Percentiles rank a stretch among this genome's conserved stretches.
Conservation (phyloP, 2,888 invertebrate genomes). For the Stramonita haemastoma region DNA sequence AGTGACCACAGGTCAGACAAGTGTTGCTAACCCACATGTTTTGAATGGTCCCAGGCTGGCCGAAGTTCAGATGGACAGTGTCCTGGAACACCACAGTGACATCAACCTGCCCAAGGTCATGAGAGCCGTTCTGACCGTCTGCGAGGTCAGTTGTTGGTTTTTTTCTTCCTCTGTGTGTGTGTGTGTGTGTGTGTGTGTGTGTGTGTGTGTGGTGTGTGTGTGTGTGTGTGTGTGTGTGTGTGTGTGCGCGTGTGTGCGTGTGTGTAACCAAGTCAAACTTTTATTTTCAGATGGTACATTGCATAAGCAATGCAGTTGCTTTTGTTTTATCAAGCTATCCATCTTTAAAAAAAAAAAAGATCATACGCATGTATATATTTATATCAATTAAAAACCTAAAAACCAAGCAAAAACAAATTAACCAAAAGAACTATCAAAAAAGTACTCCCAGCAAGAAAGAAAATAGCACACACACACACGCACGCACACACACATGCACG, state of each 20-base stretch:
- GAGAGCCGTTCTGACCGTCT: constrained; percentile 63
- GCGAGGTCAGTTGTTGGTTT: constrained; percentile 60
- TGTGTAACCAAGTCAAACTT: too few species aligned
- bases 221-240: neutral
- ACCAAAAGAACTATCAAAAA: neutral
- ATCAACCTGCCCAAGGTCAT: constrained; percentile 65
- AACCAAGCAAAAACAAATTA: neutral
- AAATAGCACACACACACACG: too few species aligned
- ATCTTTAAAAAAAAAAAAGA: too few species aligned
- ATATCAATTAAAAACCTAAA: too few species aligned
- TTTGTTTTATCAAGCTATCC: too few species aligned
- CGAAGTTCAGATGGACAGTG: constrained; percentile 60
- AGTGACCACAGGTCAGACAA: too few species aligned
- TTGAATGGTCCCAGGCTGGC: constrained; percentile 57
- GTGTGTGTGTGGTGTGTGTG: neutral
- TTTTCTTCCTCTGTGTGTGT: neutral
- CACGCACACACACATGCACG: too few species aligned
- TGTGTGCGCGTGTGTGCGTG: neutral
- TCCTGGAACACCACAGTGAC: constrained; percentile 60
- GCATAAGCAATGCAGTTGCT: too few species aligned
- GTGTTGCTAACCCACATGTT: too few species aligned
- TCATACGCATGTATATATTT: too few species aligned
- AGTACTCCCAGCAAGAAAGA: neutral
- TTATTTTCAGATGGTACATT: too few species aligned
- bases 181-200: neutral